phyloP scores from a whole-genome alignment of 2,888 invertebrate species.

The Stramonita haemastoma region DNA sequence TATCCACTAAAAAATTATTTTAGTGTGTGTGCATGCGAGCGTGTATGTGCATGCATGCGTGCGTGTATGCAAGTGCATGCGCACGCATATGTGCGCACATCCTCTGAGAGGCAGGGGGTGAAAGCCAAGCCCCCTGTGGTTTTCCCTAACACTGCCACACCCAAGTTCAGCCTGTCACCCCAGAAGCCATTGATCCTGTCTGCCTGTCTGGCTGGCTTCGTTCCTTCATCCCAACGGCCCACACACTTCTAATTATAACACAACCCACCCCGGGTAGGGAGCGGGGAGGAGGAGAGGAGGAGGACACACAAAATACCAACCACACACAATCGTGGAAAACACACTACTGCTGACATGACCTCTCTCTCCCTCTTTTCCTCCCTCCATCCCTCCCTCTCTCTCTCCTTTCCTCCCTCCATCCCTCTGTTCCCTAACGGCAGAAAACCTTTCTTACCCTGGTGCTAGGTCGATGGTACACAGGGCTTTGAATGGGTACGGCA shows the following conservation, averaged over 20 bases:
- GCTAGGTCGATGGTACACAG: too few relatives aligned
- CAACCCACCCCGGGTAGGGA: too few relatives aligned
- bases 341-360: too few relatives aligned
- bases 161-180: slow-evolving; percentile 3
- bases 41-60: background rate
- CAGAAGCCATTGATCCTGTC: background rate
- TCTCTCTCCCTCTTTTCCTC: too few relatives aligned
- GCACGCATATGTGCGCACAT: background rate
- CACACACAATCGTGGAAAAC: background rate
- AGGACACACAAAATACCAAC: background rate
- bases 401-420: too few relatives aligned
- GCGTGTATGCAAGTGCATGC: background rate
- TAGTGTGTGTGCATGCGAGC: slow-evolving; percentile 2
- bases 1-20: too few relatives aligned
- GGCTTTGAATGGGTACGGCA: too few relatives aligned
- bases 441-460: too few relatives aligned
- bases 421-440: too few relatives aligned
- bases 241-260: background rate
- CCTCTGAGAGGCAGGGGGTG: background rate
- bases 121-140: background rate
- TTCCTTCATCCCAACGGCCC: background rate
- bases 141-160: background rate
- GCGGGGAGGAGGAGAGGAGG: background rate
- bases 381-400: too few relatives aligned
- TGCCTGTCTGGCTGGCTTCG: background rate